Evolutionary conservation across 1,140 invertebrate species (phyloP).

Genomic region (Pseudomyrmex cubaensis): DNA sequence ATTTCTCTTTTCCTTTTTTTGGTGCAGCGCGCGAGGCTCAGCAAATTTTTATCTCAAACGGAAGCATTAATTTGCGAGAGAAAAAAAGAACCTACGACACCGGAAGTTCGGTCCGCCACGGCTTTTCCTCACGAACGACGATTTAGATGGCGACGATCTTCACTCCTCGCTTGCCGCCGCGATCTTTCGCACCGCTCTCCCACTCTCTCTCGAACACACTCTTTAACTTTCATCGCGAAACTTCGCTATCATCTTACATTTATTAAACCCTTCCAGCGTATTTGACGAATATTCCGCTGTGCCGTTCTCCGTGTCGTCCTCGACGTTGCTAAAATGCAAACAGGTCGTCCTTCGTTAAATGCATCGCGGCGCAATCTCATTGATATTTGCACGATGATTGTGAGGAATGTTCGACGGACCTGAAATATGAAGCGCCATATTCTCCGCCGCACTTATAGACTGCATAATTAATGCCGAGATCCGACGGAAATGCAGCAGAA

Average conservation of each 20-base stretch:
- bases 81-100: constrained; percentile 22
- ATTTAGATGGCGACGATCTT: constrained; percentile 5
- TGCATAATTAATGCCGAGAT: constrained; percentile 35
- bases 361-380: constrained; percentile 53
- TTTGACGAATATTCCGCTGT: constrained; percentile 63
- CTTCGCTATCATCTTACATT: constrained; percentile 65
- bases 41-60: constrained; percentile 68
- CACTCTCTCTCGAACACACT: constrained; percentile 47
- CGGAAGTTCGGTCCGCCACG: constrained; percentile 51
- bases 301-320: too few relatives aligned
- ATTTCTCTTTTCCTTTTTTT: constrained; percentile 60
- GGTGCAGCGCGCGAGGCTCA: constrained; percentile 36
- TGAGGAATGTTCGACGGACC: constrained; percentile 17
- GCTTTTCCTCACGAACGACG: neutral
- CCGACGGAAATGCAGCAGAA: neutral
- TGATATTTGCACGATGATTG: constrained; percentile 51
- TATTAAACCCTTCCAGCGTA: constrained; percentile 67
- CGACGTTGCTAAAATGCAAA: constrained; percentile 19
- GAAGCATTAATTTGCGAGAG: constrained; percentile 65
- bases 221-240: constrained; percentile 71
- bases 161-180: neutral
- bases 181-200: neutral
- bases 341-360: constrained; percentile 27
- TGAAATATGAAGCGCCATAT: neutral
- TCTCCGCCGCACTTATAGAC: neutral